Conservation (phyloP, 2,888 invertebrate species). For the Psylliodes chrysocephalus region DNA sequence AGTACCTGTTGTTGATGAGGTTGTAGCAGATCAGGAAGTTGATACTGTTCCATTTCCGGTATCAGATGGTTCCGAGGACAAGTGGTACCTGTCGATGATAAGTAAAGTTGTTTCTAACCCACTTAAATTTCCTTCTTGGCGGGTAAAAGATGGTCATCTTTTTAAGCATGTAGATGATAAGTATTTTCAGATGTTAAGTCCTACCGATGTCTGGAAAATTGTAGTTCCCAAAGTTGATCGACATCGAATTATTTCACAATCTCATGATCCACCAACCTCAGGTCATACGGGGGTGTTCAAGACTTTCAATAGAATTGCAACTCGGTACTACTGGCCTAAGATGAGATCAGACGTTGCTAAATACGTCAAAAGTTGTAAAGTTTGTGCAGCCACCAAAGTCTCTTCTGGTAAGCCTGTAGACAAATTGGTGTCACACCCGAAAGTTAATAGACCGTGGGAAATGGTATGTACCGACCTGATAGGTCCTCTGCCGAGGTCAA, state of each 20-base stretch:
- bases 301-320: background rate
- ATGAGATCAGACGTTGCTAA: slow-evolving; percentile 15
- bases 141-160: background rate
- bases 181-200: background rate
- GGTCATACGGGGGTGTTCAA: slow-evolving; percentile 2
- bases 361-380: slow-evolving; percentile 1
- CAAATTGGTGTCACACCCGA: slow-evolving; percentile 18
- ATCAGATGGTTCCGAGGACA: background rate
- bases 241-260: background rate
- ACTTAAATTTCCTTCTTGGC: background rate
- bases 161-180: background rate
- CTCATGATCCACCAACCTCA: background rate
- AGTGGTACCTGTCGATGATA: background rate
- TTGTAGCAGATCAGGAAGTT: background rate
- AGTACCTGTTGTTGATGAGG: slow-evolving; percentile 3
- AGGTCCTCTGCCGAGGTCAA: slow-evolving; percentile 34
- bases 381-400: background rate
- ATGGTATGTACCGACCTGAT: slow-evolving; percentile 33
- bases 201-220: slow-evolving; percentile 4
- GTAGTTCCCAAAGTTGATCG: background rate
- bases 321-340: slow-evolving; percentile 18
- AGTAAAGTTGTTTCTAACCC: background rate
- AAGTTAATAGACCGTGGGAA: slow-evolving; percentile 24
- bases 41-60: background rate
- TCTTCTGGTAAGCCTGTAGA: background rate